Evolutionary conservation across 2,113 vertebrate genomes (phyloP), one percentile per base, ranked within the genome.

Genomic region (Cyanoderma ruficeps): DNA sequence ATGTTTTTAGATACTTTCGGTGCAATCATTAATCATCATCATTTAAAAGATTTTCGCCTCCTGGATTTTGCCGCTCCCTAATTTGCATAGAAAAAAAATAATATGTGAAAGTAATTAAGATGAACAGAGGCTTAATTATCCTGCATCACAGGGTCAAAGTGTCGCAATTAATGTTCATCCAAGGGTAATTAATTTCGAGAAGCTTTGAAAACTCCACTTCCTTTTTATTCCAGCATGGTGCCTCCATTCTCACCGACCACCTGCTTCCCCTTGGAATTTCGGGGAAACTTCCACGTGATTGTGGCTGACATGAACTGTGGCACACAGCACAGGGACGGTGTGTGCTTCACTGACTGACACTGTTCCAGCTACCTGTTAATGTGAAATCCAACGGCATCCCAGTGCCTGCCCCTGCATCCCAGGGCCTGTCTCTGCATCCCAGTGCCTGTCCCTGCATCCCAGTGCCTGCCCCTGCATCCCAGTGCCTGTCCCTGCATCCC

Each of bases 91-190:
- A 90, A 87, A 95, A 56, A 95, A 93, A 95, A 86, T 31, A 88
- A 47, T 67, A 89, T 14, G 65, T 49, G 94, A 83, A 95, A 95
- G 75, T 93, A 94, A 97, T 94, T 89, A 94, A 96, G 93, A 95
- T 72, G 49, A 95, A 96, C 83, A 57, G 24, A 87, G 78, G 55
- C 90, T 91, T 96, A 93, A 94, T 93, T 60, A 84, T n/a, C 44
- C 59, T 19, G 94, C 87, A 53, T 30, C 30, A 69, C 46, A 55
- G 94, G 96, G 96, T 92, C 96, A 79, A 64, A 91, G 91, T 75
- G 44, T 52, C 13, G 1, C 28, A 68, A 93, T 92, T 96, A 95
- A 75, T n/a, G 86, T 47, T 87, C 91, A 89, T 46, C 78, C 56
- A 71, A 81, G 50, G 69, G 93, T 92, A 91, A 96, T 96, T 93